Base-by-base conservation (phyloP, 2,113 vertebrate genomes). In the Centropus unirufus region DNA sequence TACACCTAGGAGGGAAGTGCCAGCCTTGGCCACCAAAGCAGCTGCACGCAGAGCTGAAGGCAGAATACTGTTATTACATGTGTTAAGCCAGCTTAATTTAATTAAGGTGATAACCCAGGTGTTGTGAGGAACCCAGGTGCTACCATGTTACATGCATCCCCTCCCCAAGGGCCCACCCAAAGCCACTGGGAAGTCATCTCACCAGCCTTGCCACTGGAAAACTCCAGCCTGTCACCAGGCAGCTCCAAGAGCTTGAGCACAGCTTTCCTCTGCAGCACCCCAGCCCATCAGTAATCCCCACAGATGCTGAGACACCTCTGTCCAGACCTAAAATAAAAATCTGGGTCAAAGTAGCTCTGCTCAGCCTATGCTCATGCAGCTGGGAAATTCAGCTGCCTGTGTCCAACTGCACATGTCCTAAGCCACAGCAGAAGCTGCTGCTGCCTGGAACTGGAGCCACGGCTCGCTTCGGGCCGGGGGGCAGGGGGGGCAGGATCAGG, bases 11-110 rank as follows among this genome's bases (percentile, higher is more conserved):
- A 30, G 47, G 42, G 26, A 22, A 22, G 1, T 0, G 2, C 1
- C 1, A 58, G 8, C n/a, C 4, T 2, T 0, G 2, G n/a, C 11
- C 2, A 0, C 10, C 1, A 0, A 1, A 34, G 39, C 21, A 76
- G 30, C 30, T 63, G 18, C 19, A 3, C 6, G 0, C 42, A 18
- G 6, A 73, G 15, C 39, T 40, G 32, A 63, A 39, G 67, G 39
- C 34, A 27, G 30, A 30, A 1, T 0, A 0, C 36, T 11, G 7
- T 19, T 26, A 14, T 19, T 4, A 11, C 0, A 0, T 3, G 14
- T 9, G 1, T 12, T 74, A 39, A 24, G 32, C 9, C 10, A 26
- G 6, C 12, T 67, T 12, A 15, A 66, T 70, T 74, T 42, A 63
- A 63, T 55, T 61, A 27, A 23, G 16, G 8, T 14, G 5, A 24